Percentiles rank a stretch among this genome's conserved stretches.
phyloP scores from a whole-genome alignment of 1,140 invertebrate species.

The Ruditapes philippinarum region DNA sequence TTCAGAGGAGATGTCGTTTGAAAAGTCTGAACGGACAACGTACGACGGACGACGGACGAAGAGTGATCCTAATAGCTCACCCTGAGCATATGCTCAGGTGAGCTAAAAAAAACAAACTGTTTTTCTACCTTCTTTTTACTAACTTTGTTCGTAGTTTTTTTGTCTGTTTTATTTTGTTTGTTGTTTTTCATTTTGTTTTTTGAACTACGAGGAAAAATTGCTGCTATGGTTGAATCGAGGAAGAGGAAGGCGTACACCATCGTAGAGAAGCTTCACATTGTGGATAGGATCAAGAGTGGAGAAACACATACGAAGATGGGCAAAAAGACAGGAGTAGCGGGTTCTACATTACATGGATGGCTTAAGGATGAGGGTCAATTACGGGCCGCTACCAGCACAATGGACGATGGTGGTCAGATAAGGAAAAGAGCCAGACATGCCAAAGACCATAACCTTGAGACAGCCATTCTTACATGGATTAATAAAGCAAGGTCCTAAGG shows the following conservation, averaged over 20 bases:
- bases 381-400: neutral
- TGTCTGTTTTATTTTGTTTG: too few relatives aligned
- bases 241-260: conserved; percentile 14
- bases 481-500: neutral
- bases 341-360: neutral
- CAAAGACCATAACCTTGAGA: neutral
- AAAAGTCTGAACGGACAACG: too few relatives aligned
- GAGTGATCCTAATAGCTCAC: too few relatives aligned
- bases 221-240: neutral
- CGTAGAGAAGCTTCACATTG: neutral
- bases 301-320: neutral
- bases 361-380: neutral
- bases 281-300: neutral
- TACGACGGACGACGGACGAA: too few relatives aligned
- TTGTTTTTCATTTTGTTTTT: too few relatives aligned
- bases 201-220: too few relatives aligned
- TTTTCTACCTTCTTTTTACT: too few relatives aligned
- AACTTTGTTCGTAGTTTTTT: too few relatives aligned
- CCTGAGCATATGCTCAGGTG: too few relatives aligned
- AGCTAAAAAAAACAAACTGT: too few relatives aligned
- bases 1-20: too few relatives aligned
- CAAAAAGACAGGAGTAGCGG: neutral
- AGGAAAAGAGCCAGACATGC: neutral
- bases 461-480: neutral
- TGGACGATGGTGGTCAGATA: neutral